Percentiles rank a stretch among this genome's conserved stretches.
These are phyloP conservation scores for Himalopsyche phryganea DNA, from an alignment of 1,140 invertebrate species.

Conservation along the genomic window DNA sequence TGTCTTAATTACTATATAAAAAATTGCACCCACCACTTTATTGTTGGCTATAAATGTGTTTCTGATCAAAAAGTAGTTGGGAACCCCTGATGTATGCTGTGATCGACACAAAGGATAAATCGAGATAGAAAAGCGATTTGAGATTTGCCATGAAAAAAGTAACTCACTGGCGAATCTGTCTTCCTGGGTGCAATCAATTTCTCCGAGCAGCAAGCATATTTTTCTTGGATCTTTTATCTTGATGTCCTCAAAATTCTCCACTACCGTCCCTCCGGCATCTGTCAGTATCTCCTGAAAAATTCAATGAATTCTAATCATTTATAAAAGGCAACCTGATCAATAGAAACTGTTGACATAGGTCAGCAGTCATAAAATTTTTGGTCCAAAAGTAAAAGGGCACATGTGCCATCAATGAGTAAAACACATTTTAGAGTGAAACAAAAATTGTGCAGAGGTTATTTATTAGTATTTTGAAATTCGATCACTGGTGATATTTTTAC, in stretches of 20 bases:
- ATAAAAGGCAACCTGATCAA: too few species aligned
- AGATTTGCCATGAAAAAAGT: neutral
- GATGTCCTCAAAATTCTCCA: neutral
- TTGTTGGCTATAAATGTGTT: too few species aligned
- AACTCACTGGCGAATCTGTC: conserved; percentile 40
- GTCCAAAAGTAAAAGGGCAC: too few species aligned
- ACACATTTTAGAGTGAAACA: neutral
- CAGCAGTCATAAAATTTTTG: too few species aligned
- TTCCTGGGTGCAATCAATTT: conserved; percentile 43
- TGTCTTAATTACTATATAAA: too few species aligned
- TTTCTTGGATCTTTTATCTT: conserved; percentile 2
- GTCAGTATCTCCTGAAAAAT: neutral
- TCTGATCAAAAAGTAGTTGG: neutral
- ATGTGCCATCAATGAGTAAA: too few species aligned
- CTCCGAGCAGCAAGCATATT: conserved; percentile 36
- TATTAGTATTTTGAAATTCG: too few species aligned
- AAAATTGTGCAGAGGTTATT: neutral
- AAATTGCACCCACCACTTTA: too few species aligned
- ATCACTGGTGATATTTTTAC: too few species aligned
- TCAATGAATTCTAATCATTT: neutral
- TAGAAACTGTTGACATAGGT: too few species aligned
- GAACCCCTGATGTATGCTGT: neutral
- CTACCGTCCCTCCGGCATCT: neutral
- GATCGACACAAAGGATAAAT: neutral
- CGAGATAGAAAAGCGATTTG: too few species aligned